A percentile compares a stretch with the other conserved stretches of the same genome.
phyloP scores from a whole-genome alignment of 2,888 invertebrate species.

The Phorcus lineatus region DNA sequence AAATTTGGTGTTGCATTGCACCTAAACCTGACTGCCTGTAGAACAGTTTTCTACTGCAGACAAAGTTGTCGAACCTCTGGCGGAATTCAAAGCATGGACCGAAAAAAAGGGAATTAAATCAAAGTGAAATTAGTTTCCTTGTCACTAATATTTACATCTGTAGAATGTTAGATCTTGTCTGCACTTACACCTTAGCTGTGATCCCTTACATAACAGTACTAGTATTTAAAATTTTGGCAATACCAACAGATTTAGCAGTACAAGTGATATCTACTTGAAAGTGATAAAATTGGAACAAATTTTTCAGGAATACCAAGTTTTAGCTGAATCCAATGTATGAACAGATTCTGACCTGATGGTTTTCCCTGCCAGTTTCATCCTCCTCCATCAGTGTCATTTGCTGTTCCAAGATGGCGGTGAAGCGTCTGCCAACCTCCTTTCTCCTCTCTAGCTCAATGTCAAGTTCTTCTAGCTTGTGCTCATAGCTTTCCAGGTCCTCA shows the following conservation, averaged over 20 bases:
- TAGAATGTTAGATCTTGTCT: too few relatives aligned
- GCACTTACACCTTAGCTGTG: too few relatives aligned
- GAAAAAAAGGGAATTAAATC: not conserved
- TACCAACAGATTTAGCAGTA: too few relatives aligned
- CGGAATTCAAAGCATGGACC: not conserved
- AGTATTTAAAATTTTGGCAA: too few relatives aligned
- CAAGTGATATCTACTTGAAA: too few relatives aligned
- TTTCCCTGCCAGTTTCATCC: slow-evolving; percentile 65
- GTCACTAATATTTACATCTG: too few relatives aligned
- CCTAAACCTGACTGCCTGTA: too few relatives aligned
- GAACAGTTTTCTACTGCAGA: too few relatives aligned
- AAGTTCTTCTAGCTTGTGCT: slow-evolving; percentile 61
- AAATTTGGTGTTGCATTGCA: too few relatives aligned
- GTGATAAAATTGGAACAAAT: not conserved
- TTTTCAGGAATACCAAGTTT: not conserved
- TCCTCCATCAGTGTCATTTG: slow-evolving; percentile 58
- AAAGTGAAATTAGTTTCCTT: too few relatives aligned
- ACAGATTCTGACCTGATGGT: slow-evolving; percentile 65
- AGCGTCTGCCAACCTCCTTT: slow-evolving; percentile 65
- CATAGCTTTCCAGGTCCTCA: slow-evolving; percentile 65
- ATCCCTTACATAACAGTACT: too few relatives aligned
- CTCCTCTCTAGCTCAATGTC: slow-evolving; percentile 70
- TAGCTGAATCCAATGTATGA: not conserved
- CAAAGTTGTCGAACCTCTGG: too few relatives aligned
- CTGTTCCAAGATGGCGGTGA: slow-evolving; percentile 56